Base-by-base conservation (phyloP, 2,888 invertebrate species). In the Operophtera brumata region DNA sequence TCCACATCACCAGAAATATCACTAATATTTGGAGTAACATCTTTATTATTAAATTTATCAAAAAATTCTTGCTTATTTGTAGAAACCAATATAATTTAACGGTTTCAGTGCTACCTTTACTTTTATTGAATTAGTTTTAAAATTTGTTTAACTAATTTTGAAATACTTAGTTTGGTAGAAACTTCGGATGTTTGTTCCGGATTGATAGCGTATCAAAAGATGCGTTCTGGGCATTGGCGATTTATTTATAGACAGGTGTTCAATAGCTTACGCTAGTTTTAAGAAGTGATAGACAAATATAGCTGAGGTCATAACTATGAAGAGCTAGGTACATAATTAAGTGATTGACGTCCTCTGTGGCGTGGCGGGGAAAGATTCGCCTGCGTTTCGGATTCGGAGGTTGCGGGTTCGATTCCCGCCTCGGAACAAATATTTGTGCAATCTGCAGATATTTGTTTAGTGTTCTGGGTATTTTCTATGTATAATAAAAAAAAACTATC, bases 1-100 rank as follows among this genome's bases (percentile, higher is more conserved):
- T 10, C 50, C 65, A 54, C 20, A 55, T 34, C 13, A 68, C 5
- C 10, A 67, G 1, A 12, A 64, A 12, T 11, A 40, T 2, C n/a
- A 57, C 14, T n/a, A 56, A 43, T 20, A 60, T 36, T 49, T 43
- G 26, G 0, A 50, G 6, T 6, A 59, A 0, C 52, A 64, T 65
- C 28, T 20, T 41, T n/a, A n/a, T 1, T 30, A 2, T 30, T 2
- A 30, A 2, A 2, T 30, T 30, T 30, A 1, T 30, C 2, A 30
- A 7, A 9, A 28, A 5, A 9, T 28, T 9, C 30, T 26, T 9
- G 7, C 7, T 30, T 30, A 7, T 5, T 30, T 6, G 30, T 30
- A 30, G 8, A 9, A 30, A 7, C 30, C 7, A 5, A 30, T 7
- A 30, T 30, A 9, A n/a, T 30, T 30, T 30, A 7, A 6, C 30